phyloP scores from a whole-genome alignment of 1,140 invertebrate genomes.

The Ephestia elutella region DNA sequence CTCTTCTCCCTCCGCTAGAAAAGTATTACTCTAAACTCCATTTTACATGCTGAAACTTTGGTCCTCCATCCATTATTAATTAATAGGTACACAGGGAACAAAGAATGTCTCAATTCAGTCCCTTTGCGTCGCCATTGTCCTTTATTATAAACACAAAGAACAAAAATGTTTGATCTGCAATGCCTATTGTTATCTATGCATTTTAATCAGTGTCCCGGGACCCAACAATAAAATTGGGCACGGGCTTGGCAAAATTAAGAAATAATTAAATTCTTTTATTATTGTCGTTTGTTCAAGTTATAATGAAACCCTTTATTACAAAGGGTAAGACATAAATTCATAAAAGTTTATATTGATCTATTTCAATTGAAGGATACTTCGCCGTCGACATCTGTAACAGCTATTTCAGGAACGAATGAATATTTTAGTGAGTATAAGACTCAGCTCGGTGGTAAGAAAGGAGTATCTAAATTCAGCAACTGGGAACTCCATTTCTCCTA shows the following conservation, averaged over 20 bases:
- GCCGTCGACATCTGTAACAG: constrained; percentile 14
- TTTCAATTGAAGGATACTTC: constrained; percentile 18
- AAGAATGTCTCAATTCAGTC: constrained; percentile 32
- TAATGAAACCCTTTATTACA: constrained; percentile 5
- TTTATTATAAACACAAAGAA: constrained; percentile 41
- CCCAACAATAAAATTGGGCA: constrained; percentile 22
- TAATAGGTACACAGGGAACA: constrained; percentile 19
- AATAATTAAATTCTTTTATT: constrained; percentile 6
- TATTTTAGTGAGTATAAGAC: constrained; percentile 23
- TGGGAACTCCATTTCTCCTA: constrained; percentile 16
- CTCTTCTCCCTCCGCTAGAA: too few species aligned
- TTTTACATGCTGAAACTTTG: not conserved
- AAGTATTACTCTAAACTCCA: not conserved
- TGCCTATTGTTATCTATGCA: constrained; percentile 37
- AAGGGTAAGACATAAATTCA: not conserved
- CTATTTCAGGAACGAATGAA: constrained; percentile 29
- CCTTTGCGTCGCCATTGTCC: constrained; percentile 27
- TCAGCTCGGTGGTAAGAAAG: constrained; percentile 13
- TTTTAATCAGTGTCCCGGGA: constrained; percentile 38
- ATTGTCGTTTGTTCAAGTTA: not conserved
- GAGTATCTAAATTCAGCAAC: constrained; percentile 16
- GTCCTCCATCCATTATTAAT: constrained; percentile 17
- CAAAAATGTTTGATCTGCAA: constrained; percentile 43
- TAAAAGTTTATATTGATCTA: not conserved
- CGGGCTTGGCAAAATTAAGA: constrained; percentile 18